A percentile compares a stretch with the other conserved stretches of the same genome.
These are phyloP conservation scores for Ormyrus pomaceus DNA, from an alignment of 2,888 invertebrate genomes.

Conservation along the genomic window DNA sequence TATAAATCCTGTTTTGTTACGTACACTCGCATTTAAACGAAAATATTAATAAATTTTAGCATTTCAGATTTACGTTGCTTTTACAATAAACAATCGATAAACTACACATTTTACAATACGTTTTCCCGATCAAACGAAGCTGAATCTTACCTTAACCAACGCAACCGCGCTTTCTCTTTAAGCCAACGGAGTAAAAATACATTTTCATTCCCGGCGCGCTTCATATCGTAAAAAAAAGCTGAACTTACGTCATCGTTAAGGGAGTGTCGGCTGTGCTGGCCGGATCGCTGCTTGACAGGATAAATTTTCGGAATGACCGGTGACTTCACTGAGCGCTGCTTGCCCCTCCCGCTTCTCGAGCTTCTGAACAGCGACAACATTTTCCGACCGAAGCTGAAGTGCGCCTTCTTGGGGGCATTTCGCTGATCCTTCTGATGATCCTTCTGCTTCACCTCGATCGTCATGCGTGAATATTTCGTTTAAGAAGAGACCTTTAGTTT, in stretches of 20 bases:
- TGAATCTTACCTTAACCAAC: too few species aligned
- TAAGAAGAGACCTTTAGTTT: too few species aligned
- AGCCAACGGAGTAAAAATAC: too few species aligned
- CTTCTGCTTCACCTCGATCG: not conserved
- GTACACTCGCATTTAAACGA: too few species aligned
- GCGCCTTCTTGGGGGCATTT: not conserved
- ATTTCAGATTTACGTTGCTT: too few species aligned
- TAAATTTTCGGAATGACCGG: constrained; percentile 29
- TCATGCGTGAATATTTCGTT: not conserved
- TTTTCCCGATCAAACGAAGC: too few species aligned
- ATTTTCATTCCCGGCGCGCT: too few species aligned
- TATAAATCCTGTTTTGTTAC: too few species aligned
- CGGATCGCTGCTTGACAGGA: constrained; percentile 14
- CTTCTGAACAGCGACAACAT: constrained; percentile 45
- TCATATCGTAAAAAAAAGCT: not conserved
- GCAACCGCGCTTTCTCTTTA: too few species aligned
- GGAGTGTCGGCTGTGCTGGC: not conserved
- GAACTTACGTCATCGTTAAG: constrained; percentile 35
- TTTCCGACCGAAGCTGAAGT: constrained; percentile 11
- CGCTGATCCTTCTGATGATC: not conserved
- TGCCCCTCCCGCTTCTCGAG: constrained; percentile 1
- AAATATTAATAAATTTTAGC: too few species aligned
- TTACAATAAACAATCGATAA: too few species aligned
- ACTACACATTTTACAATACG: too few species aligned
- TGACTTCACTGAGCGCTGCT: not conserved